Evolutionary conservation across 2,113 vertebrate genomes (phyloP).

Genomic region (Phainopepla nitens): DNA sequence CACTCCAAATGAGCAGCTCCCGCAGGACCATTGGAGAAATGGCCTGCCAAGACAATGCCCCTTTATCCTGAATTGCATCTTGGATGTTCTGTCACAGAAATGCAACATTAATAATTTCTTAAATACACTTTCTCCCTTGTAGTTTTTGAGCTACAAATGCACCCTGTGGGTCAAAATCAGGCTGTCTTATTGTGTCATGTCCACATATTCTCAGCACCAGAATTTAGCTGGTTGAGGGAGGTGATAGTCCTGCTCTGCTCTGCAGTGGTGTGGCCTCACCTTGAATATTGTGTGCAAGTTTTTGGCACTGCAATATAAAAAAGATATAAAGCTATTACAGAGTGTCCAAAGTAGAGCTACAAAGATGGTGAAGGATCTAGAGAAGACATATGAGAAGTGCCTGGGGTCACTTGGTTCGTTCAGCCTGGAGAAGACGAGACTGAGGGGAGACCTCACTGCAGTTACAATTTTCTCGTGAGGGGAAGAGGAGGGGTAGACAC

Average conservation of each 20-base stretch:
- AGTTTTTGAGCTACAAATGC: not conserved
- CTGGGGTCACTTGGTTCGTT: not conserved
- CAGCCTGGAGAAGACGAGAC: not conserved
- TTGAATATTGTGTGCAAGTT: not conserved
- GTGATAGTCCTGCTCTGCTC: not conserved
- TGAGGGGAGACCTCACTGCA: not conserved
- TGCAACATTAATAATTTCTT: not conserved
- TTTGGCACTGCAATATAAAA: not conserved
- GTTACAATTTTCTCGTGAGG: not conserved
- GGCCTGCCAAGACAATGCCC: not conserved
- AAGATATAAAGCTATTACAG: not conserved
- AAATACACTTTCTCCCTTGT: not conserved
- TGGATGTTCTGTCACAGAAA: not conserved
- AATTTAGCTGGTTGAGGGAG: not conserved
- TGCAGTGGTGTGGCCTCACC: not conserved
- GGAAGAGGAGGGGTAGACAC: not conserved
- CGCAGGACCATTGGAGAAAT: not conserved
- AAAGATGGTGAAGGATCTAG: not conserved
- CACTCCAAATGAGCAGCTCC: not conserved
- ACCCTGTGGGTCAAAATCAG: not conserved
- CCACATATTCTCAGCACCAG: not conserved
- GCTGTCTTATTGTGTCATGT: not conserved
- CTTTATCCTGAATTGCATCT: not conserved
- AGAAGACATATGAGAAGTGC: fast-evolving
- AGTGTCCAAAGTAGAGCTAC: not conserved